A percentile compares a stretch with the other conserved stretches of the same genome.
Evolutionary conservation across 2,888 invertebrate genomes (phyloP).

Genomic region (Pomacea canaliculata): DNA sequence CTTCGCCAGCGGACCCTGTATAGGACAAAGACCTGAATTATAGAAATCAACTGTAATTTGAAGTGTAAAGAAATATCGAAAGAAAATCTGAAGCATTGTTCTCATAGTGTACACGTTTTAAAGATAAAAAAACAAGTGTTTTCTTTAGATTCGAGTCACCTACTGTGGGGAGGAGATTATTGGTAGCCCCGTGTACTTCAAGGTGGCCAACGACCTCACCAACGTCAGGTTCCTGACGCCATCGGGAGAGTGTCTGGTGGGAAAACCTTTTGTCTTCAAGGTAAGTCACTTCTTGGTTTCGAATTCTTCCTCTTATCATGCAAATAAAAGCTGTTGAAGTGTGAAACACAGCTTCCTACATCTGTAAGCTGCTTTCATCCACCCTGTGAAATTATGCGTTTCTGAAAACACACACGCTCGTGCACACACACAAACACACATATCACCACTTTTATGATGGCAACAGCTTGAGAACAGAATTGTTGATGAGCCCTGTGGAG

Average conservation of each 20-base stretch:
- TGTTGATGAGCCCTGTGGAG: too few species aligned
- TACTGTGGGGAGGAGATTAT: constrained; percentile 75
- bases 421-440: background rate
- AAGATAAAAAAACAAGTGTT: too few species aligned
- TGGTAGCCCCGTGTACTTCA: constrained; percentile 80
- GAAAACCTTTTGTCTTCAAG: constrained; percentile 41
- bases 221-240: constrained; percentile 75
- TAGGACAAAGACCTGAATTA: too few species aligned
- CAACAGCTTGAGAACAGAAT: too few species aligned
- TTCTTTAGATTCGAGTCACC: constrained; percentile 72
- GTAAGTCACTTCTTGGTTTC: constrained; percentile 27
- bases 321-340: too few species aligned
- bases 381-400: background rate
- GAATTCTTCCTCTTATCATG: background rate
- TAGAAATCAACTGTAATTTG: too few species aligned
- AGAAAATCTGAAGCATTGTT: too few species aligned
- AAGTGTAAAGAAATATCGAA: too few species aligned
- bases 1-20: too few species aligned
- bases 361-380: too few species aligned
- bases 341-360: too few species aligned
- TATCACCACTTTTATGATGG: background rate
- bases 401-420: background rate
- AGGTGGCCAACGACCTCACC: constrained; percentile 87
- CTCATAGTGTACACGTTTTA: too few species aligned
- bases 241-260: constrained; percentile 38